These are phyloP conservation scores for Eidolon dupreanum DNA, from an alignment of 2,797 vertebrate genomes.

Conservation along the genomic window DNA sequence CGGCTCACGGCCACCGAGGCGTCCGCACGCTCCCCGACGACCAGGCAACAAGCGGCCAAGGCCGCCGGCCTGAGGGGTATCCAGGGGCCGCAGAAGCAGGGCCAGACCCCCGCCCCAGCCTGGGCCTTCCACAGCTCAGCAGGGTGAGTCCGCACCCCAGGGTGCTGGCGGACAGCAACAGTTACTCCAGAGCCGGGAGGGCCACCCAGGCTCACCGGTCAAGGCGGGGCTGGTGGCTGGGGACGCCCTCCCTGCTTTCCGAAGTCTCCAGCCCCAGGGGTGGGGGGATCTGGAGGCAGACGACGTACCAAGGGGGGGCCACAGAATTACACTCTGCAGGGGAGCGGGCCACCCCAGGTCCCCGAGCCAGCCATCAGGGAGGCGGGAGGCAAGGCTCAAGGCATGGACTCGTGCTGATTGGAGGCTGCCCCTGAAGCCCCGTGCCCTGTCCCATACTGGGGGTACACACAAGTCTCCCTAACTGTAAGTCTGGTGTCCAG, in stretches of 20 bases:
- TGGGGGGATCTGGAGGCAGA: too few relatives aligned
- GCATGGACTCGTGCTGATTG: rapidly evolving
- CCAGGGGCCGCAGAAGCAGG: rapidly evolving
- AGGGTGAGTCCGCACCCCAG: not conserved
- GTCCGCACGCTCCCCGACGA: not conserved
- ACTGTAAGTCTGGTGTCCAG: not conserved
- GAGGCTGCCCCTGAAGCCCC: not conserved
- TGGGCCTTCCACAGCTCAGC: not conserved
- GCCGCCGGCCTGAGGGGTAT: rapidly evolving
- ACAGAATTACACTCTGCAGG: not conserved
- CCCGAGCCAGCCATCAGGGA: rapidly evolving
- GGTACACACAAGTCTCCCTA: not conserved
- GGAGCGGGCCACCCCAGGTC: rapidly evolving
- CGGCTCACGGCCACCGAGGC: not conserved
- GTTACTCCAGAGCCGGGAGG: rapidly evolving
- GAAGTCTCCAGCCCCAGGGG: rapidly evolving
- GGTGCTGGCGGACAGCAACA: rapidly evolving
- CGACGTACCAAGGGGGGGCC: too few relatives aligned
- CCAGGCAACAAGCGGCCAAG: not conserved
- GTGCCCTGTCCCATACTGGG: not conserved
- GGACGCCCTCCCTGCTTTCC: not conserved
- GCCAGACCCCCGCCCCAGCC: rapidly evolving
- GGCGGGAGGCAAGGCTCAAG: not conserved
- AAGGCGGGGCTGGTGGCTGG: rapidly evolving
- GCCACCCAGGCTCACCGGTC: rapidly evolving